These are phyloP conservation scores for Phrynocephalus guinanensis DNA, from an alignment of 2,797 vertebrate genomes.

Conservation along the genomic window DNA sequence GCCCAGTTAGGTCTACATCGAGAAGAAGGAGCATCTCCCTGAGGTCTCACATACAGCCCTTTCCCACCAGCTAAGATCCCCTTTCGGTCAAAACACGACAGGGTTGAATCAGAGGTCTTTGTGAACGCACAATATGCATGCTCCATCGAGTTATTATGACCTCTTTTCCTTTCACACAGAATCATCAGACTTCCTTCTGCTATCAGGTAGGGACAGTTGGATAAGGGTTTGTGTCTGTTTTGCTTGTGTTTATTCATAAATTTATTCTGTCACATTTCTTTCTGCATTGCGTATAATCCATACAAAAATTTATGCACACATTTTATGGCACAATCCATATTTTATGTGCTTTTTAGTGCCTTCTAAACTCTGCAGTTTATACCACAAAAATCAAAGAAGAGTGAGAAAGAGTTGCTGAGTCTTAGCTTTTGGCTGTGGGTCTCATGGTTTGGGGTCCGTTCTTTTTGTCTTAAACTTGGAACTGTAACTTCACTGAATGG, in stretches of 20 bases:
- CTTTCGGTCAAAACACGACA: too few species aligned
- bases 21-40: background rate
- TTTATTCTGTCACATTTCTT: conserved; percentile 1
- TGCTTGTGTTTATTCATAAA: background rate
- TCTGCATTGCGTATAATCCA: background rate
- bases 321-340: background rate
- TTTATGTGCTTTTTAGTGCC: background rate
- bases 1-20: background rate
- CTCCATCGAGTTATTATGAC: background rate
- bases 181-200: background rate
- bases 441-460: too few species aligned
- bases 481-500: too few species aligned
- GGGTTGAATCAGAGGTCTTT: background rate
- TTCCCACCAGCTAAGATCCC: background rate
- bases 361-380: background rate
- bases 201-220: background rate
- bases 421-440: too few species aligned
- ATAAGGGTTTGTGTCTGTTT: background rate
- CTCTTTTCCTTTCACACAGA: background rate
- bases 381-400: background rate
- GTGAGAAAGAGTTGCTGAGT: background rate
- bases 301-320: background rate
- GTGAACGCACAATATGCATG: background rate
- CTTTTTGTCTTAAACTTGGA: too few species aligned
- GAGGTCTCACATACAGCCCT: background rate